A percentile compares a stretch with the other conserved stretches of the same genome.
Conservation (phyloP, 2,888 invertebrate species). For the Schrankia costaestrigalis region DNA sequence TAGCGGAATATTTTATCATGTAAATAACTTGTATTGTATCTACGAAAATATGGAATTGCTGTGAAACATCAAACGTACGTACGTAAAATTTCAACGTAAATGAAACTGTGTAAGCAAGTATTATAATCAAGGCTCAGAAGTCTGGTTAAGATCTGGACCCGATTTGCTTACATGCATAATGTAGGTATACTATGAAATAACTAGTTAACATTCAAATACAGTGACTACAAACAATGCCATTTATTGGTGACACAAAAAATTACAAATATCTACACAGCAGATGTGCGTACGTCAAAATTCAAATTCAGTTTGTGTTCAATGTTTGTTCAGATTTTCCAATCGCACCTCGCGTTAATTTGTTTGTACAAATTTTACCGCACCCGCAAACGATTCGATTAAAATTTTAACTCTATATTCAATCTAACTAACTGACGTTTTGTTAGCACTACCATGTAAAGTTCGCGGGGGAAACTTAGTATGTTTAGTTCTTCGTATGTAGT, state of each 20-base stretch:
- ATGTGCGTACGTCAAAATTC: constrained; percentile 41
- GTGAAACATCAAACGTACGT: too few species aligned
- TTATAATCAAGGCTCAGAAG: too few species aligned
- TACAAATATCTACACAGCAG: constrained; percentile 17
- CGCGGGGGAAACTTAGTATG: too few species aligned
- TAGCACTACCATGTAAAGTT: constrained; percentile 35
- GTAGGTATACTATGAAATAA: too few species aligned
- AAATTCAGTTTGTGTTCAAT: constrained; percentile 53
- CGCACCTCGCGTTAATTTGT: constrained; percentile 69
- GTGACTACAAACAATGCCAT: constrained; percentile 8
- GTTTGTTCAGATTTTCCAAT: constrained; percentile 69
- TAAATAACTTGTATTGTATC: too few species aligned
- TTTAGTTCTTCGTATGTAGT: too few species aligned
- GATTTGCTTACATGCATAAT: too few species aligned
- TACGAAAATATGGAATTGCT: too few species aligned
- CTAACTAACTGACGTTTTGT: constrained; percentile 37
- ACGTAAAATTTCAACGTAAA: too few species aligned
- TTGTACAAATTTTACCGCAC: constrained; percentile 61
- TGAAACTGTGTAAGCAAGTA: too few species aligned
- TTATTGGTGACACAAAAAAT: constrained; percentile 8
- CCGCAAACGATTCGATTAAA: constrained; percentile 63
- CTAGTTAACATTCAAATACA: constrained; percentile 1
- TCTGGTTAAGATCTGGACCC: too few species aligned
- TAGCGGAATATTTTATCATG: too few species aligned
- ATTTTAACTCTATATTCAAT: constrained; percentile 55